Percentiles rank a stretch among this genome's conserved stretches.
These are phyloP conservation scores for Solenopsis fugax DNA, from an alignment of 1,140 invertebrate species.

Conservation along the genomic window DNA sequence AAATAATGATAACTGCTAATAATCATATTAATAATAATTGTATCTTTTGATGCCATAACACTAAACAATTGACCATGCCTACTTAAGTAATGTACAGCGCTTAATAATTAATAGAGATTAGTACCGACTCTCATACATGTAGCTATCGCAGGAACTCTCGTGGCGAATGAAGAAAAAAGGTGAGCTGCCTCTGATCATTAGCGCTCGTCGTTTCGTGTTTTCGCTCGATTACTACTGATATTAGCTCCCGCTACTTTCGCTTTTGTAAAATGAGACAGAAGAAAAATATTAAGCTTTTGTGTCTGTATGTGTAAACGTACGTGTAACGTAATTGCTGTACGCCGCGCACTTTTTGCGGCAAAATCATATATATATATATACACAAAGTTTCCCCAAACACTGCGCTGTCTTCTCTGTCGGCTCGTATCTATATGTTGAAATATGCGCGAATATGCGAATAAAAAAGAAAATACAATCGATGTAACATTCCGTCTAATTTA, in stretches of 20 bases:
- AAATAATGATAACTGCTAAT: slow-evolving; percentile 60
- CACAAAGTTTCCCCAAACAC: neutral
- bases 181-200: slow-evolving; percentile 42
- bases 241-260: neutral
- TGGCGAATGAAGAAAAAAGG: slow-evolving; percentile 35
- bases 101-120: slow-evolving; percentile 71
- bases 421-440: neutral
- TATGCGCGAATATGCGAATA: neutral
- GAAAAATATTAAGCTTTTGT: slow-evolving; percentile 33
- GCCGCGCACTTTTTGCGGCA: neutral
- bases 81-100: slow-evolving; percentile 73
- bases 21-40: slow-evolving; percentile 56
- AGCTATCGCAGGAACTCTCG: slow-evolving; percentile 70
- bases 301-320: slow-evolving; percentile 21
- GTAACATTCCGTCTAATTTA: neutral
- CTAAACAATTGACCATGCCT: slow-evolving; percentile 67
- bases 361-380: neutral
- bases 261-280: neutral
- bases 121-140: slow-evolving; percentile 56
- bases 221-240: slow-evolving; percentile 10
- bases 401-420: slow-evolving; percentile 18
- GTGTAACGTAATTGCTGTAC: slow-evolving; percentile 18
- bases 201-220: neutral
- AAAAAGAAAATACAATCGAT: neutral
- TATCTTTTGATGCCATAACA: slow-evolving; percentile 71